phyloP scores from a whole-genome alignment of 2,113 vertebrate genomes.

The rat (Rattus norvegicus) region DNA sequence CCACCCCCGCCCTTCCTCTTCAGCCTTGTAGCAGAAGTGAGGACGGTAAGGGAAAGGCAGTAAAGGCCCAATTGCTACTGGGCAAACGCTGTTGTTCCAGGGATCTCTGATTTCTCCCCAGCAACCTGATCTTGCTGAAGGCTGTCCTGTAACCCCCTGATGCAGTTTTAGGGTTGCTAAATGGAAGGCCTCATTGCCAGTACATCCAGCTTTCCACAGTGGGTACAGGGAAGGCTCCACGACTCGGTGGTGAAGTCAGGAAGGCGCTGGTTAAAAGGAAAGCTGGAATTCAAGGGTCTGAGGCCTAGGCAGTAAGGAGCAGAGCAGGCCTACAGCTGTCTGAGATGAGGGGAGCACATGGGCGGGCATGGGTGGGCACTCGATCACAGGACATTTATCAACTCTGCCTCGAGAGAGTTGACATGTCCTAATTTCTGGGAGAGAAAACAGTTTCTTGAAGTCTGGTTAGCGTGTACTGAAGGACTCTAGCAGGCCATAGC shows the following conservation, averaged over 20 bases:
- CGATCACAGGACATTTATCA: neutral
- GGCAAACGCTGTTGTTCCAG: neutral
- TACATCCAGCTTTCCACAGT: neutral
- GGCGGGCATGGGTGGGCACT: accelerated
- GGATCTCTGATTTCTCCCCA: neutral
- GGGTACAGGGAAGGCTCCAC: neutral
- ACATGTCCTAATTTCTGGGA: neutral
- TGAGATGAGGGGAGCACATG: too few species aligned
- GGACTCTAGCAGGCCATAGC: neutral
- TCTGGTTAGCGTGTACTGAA: neutral
- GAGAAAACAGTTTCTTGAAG: neutral
- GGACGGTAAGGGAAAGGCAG: neutral
- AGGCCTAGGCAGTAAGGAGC: neutral
- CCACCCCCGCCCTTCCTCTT: accelerated
- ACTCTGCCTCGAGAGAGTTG: neutral
- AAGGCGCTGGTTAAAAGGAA: neutral
- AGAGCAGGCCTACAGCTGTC: neutral
- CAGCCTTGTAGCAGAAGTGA: neutral
- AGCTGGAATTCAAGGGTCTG: neutral
- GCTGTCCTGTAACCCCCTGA: neutral
- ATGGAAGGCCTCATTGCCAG: neutral
- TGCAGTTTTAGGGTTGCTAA: neutral
- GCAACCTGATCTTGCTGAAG: neutral
- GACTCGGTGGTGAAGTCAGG: neutral
- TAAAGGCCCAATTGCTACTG: neutral